Conservation (phyloP, 2,888 invertebrate genomes). For the Drosophila merina region DNA sequence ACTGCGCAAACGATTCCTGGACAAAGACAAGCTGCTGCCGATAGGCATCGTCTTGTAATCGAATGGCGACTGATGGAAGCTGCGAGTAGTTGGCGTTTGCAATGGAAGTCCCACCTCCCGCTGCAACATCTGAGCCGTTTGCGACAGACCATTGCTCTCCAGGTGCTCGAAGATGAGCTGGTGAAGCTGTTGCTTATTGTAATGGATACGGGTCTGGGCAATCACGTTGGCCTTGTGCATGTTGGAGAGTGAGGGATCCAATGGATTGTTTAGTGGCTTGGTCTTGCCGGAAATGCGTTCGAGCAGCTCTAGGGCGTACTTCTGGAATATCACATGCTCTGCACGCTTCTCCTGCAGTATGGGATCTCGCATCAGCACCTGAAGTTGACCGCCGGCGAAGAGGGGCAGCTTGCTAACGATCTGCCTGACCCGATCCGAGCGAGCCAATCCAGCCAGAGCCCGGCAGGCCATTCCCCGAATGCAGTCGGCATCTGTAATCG, state of each 20-base stretch:
- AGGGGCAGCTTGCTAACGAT: constrained; percentile 97
- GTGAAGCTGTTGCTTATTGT: constrained; percentile 96
- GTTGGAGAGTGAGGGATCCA: constrained; percentile 94
- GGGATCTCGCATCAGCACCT: constrained; percentile 97
- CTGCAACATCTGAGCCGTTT: constrained; percentile 90
- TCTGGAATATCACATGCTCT: constrained; percentile 98
- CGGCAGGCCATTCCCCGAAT: constrained; percentile 96
- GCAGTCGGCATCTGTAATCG: constrained; percentile 98
- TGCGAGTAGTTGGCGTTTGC: constrained; percentile 82
- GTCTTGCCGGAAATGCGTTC: constrained; percentile 96
- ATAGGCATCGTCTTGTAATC: constrained; percentile 80
- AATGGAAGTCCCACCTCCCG: constrained; percentile 89
- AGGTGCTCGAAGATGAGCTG: constrained; percentile 96
- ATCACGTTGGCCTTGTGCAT: constrained; percentile 97
- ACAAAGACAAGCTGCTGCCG: constrained; percentile 55
- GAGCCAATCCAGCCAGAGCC: constrained; percentile 95
- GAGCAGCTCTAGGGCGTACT: constrained; percentile 94
- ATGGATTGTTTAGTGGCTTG: constrained; percentile 90
- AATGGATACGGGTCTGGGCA: constrained; percentile 97
- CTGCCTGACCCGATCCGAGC: constrained; percentile 96
- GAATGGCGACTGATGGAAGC: constrained; percentile 83
- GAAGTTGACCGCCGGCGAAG: constrained; percentile 96
- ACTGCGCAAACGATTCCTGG: constrained; percentile 78
- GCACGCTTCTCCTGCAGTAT: constrained; percentile 97
- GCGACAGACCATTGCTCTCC: constrained; percentile 88